Evolutionary conservation across 1,140 invertebrate species (phyloP), one percentile per base, ranked within the genome.

Genomic region (Idris sp.): DNA sequence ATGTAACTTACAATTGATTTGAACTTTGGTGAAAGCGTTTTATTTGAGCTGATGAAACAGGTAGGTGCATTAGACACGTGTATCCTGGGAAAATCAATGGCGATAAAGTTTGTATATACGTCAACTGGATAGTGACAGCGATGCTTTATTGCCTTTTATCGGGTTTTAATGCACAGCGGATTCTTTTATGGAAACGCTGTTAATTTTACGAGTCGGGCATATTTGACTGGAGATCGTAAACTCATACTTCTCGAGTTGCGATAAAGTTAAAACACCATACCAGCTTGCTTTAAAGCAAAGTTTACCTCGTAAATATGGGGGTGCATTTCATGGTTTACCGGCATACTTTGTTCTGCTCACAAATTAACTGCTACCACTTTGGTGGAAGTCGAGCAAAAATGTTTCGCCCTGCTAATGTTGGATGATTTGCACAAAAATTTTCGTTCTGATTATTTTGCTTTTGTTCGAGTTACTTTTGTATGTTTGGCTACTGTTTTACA

Each of bases 141-240:
- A 83, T 82, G 83, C 82, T 83, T 85, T 84, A 84, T 85, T 85
- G 82, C 80, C 82, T 83, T 84, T 84, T 84, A 85, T 84, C 82
- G 83, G 77, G 76, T 82, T 85, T 84, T 83, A 84, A 84, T 80
- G 81, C 77, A 75, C 68, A 36, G 54, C 76, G 76, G 76, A 83
- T 79, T 82, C 82, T 80, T 85, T 83, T 84, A 85, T 84, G 83
- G 81, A 85, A 84, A 83, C 81, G 84, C 82, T 83, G 82, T 85
- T 86, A 84, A 84, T 85, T 86, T 85, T 82, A 86, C 82, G 84
- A 84, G 79, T 62, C 69, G 68, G 76, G 83, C 83, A 84, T 85
- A 86, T 87, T 87, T 86, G 86, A 83, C 81, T 73, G 75, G 71
- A 75, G 72, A 80, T 86, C 85, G 81, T 87, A 86, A 87, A 87